phyloP scores from a whole-genome alignment of 2,888 invertebrate genomes.

The Catonia carolina region DNA sequence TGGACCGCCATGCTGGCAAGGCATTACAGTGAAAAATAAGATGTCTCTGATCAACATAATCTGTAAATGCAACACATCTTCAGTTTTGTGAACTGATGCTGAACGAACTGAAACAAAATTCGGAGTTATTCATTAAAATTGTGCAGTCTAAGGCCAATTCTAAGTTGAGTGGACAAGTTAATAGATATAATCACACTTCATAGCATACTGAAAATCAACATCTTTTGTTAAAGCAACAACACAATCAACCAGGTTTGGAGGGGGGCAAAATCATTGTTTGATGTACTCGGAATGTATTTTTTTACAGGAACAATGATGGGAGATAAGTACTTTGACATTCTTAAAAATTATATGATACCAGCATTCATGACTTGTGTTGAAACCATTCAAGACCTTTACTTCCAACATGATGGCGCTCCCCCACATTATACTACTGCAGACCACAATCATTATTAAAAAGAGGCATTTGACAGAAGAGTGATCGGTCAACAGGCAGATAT shows the following conservation, averaged over 20 bases:
- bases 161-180: slow-evolving; percentile 1
- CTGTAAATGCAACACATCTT: too few relatives aligned
- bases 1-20: too few relatives aligned
- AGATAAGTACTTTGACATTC: background rate
- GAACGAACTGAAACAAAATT: background rate
- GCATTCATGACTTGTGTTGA: background rate
- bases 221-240: slow-evolving; percentile 1
- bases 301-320: background rate
- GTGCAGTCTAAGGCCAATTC: background rate
- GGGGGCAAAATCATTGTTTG: slow-evolving; percentile 4
- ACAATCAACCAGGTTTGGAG: background rate
- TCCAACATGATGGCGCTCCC: background rate
- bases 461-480: background rate
- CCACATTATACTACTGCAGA: background rate
- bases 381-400: background rate
- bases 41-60: too few relatives aligned
- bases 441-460: background rate
- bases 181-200: slow-evolving; percentile 1
- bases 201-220: background rate
- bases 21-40: too few relatives aligned
- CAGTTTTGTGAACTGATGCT: background rate
- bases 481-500: background rate
- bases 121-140: background rate
- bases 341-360: background rate
- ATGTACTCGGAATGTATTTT: background rate